A percentile compares a stretch with the other conserved stretches of the same genome.
Conservation (phyloP, 1,140 invertebrate species). For the Musca domestica region DNA sequence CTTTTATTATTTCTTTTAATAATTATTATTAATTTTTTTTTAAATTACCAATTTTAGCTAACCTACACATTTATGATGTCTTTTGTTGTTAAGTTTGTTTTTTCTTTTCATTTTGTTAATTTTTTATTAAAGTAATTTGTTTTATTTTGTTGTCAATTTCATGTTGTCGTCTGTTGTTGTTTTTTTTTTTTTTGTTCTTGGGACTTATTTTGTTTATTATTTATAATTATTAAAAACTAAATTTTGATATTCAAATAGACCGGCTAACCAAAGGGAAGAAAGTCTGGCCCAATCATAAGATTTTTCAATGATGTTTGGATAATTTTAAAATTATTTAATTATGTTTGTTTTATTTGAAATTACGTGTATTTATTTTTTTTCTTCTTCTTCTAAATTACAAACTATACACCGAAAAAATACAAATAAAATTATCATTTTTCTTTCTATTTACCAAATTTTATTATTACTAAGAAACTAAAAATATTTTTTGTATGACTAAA, state of each 20-base stretch:
- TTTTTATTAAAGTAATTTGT: no score
- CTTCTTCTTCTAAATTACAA: background rate
- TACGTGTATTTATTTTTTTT: background rate
- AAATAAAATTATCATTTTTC: no score
- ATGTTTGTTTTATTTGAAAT: background rate
- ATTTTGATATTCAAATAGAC: background rate
- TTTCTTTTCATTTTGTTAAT: background rate
- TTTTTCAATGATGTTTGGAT: no score
- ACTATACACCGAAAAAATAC: background rate
- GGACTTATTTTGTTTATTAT: no score
- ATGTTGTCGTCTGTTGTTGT: no score
- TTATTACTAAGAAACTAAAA: background rate
- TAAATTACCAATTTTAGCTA: constrained; percentile 3
- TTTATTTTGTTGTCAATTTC: no score
- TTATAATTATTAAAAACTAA: no score
- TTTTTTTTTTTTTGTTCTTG: no score
- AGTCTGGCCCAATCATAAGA: no score
- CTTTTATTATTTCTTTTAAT: no score
- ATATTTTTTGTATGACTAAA: background rate
- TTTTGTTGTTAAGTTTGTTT: background rate
- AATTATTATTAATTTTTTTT: constrained; percentile 2
- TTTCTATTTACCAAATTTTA: no score
- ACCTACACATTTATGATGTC: background rate
- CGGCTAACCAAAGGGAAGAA: background rate
- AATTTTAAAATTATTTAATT: background rate